These are phyloP conservation scores for Apis cerana DNA, from an alignment of 1,140 invertebrate species.

Conservation along the genomic window DNA sequence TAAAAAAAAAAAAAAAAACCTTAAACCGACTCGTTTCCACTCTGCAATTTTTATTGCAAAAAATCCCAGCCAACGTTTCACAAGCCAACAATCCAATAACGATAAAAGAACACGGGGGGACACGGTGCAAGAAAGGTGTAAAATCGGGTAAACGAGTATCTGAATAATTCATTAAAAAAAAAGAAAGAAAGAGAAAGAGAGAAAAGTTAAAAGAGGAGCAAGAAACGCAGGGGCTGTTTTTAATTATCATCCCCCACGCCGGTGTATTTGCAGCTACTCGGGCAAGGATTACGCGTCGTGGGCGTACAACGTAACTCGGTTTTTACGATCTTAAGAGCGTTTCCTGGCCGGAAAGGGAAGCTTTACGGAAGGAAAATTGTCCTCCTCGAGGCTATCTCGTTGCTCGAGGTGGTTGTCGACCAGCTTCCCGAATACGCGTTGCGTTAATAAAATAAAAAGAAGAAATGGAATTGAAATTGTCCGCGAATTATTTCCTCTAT, in stretches of 20 bases:
- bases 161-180: slow-evolving; percentile 51
- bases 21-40: too few species aligned
- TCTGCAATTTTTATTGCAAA: too few species aligned
- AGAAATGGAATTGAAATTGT: background rate
- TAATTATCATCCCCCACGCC: slow-evolving; percentile 44
- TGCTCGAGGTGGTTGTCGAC: background rate
- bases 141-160: background rate
- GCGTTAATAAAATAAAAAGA: background rate
- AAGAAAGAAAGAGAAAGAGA: background rate
- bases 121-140: background rate
- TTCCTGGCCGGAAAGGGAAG: background rate
- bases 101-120: too few species aligned
- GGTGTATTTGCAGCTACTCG: slow-evolving; percentile 22
- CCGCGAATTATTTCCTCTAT: too few species aligned
- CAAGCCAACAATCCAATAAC: too few species aligned
- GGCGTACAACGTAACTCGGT: background rate
- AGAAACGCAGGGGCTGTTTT: slow-evolving; percentile 38
- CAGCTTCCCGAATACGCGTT: slow-evolving; percentile 2
- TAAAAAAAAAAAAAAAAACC: too few species aligned
- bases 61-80: too few species aligned
- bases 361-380: slow-evolving; percentile 27
- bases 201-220: background rate
- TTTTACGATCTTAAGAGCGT: background rate
- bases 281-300: slow-evolving; percentile 3
- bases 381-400: background rate